Percentiles rank a stretch among this genome's conserved stretches.
phyloP scores from a whole-genome alignment of 2,113 vertebrate species.

The Sebastes schlegelii region DNA sequence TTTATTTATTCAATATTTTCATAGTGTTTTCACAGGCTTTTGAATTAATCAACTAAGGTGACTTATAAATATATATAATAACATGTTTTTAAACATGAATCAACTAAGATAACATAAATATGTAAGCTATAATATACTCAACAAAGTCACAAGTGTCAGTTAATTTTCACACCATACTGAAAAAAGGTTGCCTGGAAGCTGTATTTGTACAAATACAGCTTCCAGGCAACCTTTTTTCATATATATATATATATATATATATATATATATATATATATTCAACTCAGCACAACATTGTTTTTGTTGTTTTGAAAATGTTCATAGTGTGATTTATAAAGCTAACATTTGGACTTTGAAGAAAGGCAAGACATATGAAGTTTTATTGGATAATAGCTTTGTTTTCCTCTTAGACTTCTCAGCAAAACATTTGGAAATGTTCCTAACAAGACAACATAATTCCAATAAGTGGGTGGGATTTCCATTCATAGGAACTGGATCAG shows the following conservation, averaged over 20 bases:
- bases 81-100: neutral
- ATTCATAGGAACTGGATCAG: constrained; percentile 36
- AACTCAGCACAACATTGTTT: no score
- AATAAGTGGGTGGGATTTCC: constrained; percentile 27
- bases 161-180: neutral
- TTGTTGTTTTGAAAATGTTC: neutral
- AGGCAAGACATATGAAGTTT: neutral
- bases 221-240: no score
- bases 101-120: neutral
- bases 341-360: neutral
- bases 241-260: no score
- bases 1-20: no score
- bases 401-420: neutral
- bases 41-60: neutral
- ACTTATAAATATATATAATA: neutral
- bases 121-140: neutral
- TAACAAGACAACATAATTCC: neutral
- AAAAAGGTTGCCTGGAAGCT: no score
- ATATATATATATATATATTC: no score
- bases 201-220: no score
- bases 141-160: neutral
- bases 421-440: constrained; percentile 17
- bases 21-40: neutral
- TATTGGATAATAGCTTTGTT: neutral
- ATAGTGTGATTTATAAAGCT: neutral